Evolutionary conservation across 2,888 invertebrate species (phyloP).

Genomic region (Podabrus alpinus): DNA sequence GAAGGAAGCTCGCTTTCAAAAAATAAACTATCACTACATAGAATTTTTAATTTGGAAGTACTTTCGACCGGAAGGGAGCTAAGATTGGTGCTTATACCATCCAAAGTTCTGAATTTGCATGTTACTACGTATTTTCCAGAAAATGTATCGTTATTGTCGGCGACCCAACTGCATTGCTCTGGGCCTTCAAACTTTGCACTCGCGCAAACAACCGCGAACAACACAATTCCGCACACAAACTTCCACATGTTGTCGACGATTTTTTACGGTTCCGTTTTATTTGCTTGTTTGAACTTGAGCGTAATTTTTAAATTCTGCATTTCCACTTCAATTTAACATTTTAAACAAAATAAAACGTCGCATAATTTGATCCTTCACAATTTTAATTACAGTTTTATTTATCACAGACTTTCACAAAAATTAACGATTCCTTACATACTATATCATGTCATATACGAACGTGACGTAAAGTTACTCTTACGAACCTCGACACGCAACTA

Average conservation of each 20-base stretch:
- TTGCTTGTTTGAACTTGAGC: neutral
- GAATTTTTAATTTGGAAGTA: conserved; percentile 72
- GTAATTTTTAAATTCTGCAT: conserved; percentile 12
- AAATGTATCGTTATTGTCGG: conserved; percentile 57
- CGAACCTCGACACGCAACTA: conserved; percentile 47
- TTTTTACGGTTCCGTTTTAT: neutral
- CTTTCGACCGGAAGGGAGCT: conserved; percentile 70
- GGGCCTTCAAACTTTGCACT: conserved; percentile 52
- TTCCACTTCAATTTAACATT: conserved; percentile 3
- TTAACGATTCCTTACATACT: neutral
- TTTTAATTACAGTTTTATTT: neutral
- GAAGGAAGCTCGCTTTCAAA: conserved; percentile 78
- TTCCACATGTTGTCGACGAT: conserved; percentile 53
- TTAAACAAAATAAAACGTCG: neutral
- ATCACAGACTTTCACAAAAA: conserved; percentile 1
- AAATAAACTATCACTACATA: conserved; percentile 77
- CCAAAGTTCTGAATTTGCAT: conserved; percentile 73
- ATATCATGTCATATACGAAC: neutral
- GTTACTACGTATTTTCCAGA: conserved; percentile 61
- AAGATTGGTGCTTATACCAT: conserved; percentile 69
- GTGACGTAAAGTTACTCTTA: conserved; percentile 22
- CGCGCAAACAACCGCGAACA: conserved; percentile 48
- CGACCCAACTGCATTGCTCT: conserved; percentile 57
- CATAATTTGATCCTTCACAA: neutral
- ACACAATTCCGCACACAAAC: conserved; percentile 54